These are phyloP conservation scores for Cheilosia impressa DNA, from an alignment of 2,888 invertebrate species.

Conservation along the genomic window DNA sequence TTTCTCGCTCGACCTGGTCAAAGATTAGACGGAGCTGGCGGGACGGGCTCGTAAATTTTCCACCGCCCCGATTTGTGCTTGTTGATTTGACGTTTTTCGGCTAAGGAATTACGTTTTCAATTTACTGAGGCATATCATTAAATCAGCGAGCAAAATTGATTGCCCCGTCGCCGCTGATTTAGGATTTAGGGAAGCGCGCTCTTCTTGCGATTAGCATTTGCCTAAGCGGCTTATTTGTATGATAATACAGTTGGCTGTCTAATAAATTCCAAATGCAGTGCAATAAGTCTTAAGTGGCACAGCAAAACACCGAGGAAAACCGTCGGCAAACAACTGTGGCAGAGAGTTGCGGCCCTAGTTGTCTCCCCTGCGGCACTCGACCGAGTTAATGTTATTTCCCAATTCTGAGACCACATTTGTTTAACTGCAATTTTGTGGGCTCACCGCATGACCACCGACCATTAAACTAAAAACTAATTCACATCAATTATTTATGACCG, in stretches of 20 bases:
- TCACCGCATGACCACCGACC: constrained; percentile 1
- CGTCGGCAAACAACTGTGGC: not conserved
- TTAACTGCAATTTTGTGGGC: constrained; percentile 38
- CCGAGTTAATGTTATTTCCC: constrained; percentile 37
- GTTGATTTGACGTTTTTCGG: constrained; percentile 72
- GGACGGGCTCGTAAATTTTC: constrained; percentile 62
- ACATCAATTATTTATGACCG: constrained; percentile 55
- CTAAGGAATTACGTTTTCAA: constrained; percentile 73
- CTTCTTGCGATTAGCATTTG: constrained; percentile 24
- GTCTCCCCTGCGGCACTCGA: constrained; percentile 53
- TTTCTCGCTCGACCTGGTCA: constrained; percentile 67
- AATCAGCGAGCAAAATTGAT: constrained; percentile 69
- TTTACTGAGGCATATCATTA: constrained; percentile 74
- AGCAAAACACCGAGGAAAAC: not conserved
- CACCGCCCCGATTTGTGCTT: constrained; percentile 70
- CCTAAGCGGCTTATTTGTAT: constrained; percentile 57
- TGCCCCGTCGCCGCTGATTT: constrained; percentile 53
- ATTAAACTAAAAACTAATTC: constrained; percentile 50
- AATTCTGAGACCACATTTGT: constrained; percentile 33
- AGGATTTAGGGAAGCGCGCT: constrained; percentile 54
- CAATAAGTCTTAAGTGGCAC: constrained; percentile 43
- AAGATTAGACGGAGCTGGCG: constrained; percentile 43
- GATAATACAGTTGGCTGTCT: constrained; percentile 61
- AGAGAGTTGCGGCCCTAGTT: constrained; percentile 40
- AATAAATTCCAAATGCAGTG: constrained; percentile 55